Evolutionary conservation across 2,113 vertebrate genomes (phyloP).

Genomic region (Rhizomys pruinosus): DNA sequence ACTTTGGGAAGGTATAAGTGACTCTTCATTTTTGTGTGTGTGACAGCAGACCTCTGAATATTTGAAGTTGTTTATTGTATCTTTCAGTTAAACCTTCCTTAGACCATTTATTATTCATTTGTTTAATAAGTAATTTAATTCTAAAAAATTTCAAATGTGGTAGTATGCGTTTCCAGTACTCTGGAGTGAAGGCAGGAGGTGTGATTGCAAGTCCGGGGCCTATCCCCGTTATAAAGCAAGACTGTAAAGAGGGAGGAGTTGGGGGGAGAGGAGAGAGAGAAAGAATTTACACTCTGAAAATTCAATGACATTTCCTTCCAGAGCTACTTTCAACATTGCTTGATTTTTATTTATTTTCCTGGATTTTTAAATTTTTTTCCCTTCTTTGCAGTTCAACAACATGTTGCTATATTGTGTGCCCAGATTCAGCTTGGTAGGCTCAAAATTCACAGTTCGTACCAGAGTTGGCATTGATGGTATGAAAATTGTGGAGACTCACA

Average conservation of each 20-base stretch:
- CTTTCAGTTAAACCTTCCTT: not conserved
- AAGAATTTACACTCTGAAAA: not conserved
- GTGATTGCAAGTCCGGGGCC: not conserved
- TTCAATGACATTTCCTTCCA: conserved; percentile 7
- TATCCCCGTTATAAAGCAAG: not conserved
- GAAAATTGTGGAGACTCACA: conserved; percentile 94
- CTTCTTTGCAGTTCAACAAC: conserved; percentile 95
- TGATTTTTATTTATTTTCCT: not conserved
- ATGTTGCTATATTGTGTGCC: conserved; percentile 99
- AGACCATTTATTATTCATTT: conserved; percentile 61
- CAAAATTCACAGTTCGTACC: conserved; percentile 94
- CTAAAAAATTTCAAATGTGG: not conserved
- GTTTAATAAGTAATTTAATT: conserved; percentile 68
- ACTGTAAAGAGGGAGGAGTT: too few species aligned
- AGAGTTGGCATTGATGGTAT: conserved; percentile 96
- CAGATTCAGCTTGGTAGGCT: conserved; percentile 96
- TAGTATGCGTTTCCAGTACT: not conserved
- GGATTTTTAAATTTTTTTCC: not conserved
- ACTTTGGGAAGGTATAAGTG: not conserved
- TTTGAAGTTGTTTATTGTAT: not conserved
- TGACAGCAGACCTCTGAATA: not conserved
- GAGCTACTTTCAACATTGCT: not conserved
- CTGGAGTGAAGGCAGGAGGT: not conserved
- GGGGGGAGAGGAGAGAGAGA: not conserved
- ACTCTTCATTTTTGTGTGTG: not conserved